A percentile compares a stretch with the other conserved stretches of the same genome.
Conservation (phyloP, 2,797 vertebrate genomes). For the Synaphobranchus kaupii region DNA sequence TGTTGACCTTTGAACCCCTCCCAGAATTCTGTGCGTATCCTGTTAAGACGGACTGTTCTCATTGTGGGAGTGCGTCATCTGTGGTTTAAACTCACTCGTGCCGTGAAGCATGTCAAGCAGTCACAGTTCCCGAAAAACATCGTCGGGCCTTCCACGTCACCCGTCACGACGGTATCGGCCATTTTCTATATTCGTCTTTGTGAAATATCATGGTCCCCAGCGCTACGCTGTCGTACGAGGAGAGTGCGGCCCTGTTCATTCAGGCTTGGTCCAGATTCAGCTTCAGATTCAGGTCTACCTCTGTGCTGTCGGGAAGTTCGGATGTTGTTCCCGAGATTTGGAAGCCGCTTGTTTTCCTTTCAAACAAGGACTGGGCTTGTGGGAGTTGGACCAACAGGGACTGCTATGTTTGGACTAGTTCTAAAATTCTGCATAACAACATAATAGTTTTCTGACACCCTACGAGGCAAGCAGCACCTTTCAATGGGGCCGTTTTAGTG, state of each 20-base stretch:
- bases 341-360: conserved; percentile 14
- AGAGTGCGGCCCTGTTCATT: not conserved
- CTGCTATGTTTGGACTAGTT: conserved; percentile 7
- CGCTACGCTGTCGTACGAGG: not conserved
- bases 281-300: not conserved
- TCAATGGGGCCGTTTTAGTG: not conserved
- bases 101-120: conserved; percentile 3
- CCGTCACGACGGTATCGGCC: too few species aligned
- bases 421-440: conserved; percentile 14
- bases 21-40: conserved; percentile 26
- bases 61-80: not conserved
- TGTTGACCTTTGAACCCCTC: not conserved
- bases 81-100: not conserved
- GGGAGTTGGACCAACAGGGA: conserved; percentile 12
- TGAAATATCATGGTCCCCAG: not conserved
- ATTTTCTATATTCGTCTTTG: not conserved
- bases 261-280: not conserved
- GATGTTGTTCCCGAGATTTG: not conserved
- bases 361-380: not conserved
- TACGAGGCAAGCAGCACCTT: not conserved
- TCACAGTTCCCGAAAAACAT: not conserved
- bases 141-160: not conserved
- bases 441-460: conserved; percentile 12
- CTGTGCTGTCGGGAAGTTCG: not conserved
- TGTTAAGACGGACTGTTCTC: not conserved